phyloP scores from a whole-genome alignment of 2,113 vertebrate species.

The Gobius niger region DNA sequence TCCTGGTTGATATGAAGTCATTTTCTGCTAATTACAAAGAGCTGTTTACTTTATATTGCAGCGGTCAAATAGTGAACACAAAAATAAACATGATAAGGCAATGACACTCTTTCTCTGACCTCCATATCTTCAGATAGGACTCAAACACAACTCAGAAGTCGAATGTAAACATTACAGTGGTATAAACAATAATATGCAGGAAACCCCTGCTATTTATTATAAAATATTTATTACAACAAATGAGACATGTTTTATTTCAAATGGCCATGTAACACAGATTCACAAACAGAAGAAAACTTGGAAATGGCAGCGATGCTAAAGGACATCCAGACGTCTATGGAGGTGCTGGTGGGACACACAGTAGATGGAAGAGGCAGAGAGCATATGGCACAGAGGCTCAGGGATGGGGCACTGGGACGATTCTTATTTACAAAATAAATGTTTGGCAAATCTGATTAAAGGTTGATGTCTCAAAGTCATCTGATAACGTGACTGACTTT shows the following conservation, averaged over 20 bases:
- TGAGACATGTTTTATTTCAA: constrained; percentile 43
- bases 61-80: constrained; percentile 25
- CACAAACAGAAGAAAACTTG: constrained; percentile 57
- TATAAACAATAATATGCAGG: constrained; percentile 46
- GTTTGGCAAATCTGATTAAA: constrained; percentile 66
- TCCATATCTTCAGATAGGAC: constrained; percentile 24
- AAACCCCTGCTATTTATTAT: constrained; percentile 29
- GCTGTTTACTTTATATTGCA: constrained; percentile 53
- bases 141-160: constrained; percentile 43
- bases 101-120: constrained; percentile 38
- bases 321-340: constrained; percentile 54
- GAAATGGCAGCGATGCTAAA: constrained; percentile 47
- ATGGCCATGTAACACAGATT: constrained; percentile 64
- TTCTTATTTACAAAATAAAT: constrained; percentile 73
- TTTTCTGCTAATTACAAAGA: constrained; percentile 53
- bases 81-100: constrained; percentile 59
- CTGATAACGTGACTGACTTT: constrained; percentile 32
- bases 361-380: constrained; percentile 64
- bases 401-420: constrained; percentile 48
- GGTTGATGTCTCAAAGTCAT: constrained; percentile 46
- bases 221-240: constrained; percentile 33
- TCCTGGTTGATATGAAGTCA: constrained; percentile 51
- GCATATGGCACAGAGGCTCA: constrained; percentile 70
- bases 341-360: constrained; percentile 66
- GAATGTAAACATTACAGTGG: constrained; percentile 51